Percentiles rank a stretch among this genome's conserved stretches.
Evolutionary conservation across 2,888 invertebrate species (phyloP).

Genomic region (Cordilura impudica): DNA sequence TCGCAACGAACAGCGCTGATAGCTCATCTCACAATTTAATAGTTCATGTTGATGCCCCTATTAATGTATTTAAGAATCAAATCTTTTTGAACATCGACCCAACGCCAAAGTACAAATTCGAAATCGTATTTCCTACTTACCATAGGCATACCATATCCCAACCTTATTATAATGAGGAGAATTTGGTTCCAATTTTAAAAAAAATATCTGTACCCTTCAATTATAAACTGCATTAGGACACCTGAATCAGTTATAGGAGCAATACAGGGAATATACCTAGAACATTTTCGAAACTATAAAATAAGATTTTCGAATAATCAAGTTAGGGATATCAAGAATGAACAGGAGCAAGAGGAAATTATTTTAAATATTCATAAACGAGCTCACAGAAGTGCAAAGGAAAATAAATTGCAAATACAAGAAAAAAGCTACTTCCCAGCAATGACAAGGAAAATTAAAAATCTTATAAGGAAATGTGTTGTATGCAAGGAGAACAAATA

Average conservation of each 20-base stretch:
- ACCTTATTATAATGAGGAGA: background rate
- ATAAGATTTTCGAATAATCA: slow-evolving; percentile 10
- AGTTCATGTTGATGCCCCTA: background rate
- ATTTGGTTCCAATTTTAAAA: background rate
- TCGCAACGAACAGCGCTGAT: background rate
- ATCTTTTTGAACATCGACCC: too few species aligned
- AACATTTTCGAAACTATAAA: background rate
- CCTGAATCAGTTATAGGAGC: background rate
- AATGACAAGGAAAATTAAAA: slow-evolving; percentile 17
- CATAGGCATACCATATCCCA: too few species aligned
- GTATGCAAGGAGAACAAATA: slow-evolving; percentile 42
- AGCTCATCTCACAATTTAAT: background rate
- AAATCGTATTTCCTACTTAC: too few species aligned
- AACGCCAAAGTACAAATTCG: too few species aligned
- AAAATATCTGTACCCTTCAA: background rate
- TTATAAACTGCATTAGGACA: background rate
- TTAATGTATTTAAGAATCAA: too few species aligned
- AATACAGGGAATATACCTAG: slow-evolving; percentile 1
- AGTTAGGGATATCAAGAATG: background rate
- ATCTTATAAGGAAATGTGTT: slow-evolving; percentile 13
- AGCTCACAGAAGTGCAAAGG: slow-evolving; percentile 9
- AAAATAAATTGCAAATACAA: slow-evolving; percentile 15
- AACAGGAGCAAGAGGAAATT: slow-evolving; percentile 4
- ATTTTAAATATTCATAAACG: background rate
- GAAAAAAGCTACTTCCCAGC: slow-evolving; percentile 14